A percentile compares a stretch with the other conserved stretches of the same genome.
These are phyloP conservation scores for Lasioglossum lativentre DNA, from an alignment of 2,888 invertebrate genomes.

Conservation along the genomic window DNA sequence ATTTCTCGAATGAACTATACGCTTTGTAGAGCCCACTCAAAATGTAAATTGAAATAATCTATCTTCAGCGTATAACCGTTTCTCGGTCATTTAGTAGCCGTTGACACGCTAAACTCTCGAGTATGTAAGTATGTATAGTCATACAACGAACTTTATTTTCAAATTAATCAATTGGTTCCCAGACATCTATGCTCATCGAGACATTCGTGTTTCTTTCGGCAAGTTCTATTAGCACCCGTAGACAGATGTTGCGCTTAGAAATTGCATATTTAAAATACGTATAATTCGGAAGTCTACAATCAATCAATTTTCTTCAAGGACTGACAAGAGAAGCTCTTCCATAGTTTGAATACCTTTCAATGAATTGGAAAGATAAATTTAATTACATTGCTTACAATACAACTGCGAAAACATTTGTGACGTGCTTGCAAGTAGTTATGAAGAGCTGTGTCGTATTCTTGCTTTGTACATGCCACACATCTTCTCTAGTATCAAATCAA, in stretches of 20 bases:
- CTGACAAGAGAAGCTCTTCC: background rate
- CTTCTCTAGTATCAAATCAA: background rate
- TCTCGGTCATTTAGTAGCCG: background rate
- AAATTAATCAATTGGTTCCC: background rate
- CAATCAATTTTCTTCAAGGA: background rate
- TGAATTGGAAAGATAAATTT: background rate
- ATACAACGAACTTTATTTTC: background rate
- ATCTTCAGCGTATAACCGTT: background rate
- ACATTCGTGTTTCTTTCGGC: background rate
- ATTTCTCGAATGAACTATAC: background rate
- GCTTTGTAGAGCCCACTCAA: background rate
- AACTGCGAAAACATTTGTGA: background rate
- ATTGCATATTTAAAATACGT: background rate
- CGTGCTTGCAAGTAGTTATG: background rate
- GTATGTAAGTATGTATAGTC: background rate
- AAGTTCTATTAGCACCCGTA: background rate
- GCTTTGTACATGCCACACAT: background rate
- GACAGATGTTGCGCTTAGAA: background rate
- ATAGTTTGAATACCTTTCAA: background rate
- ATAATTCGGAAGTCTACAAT: background rate
- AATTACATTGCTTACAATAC: background rate
- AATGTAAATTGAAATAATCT: constrained; percentile 9
- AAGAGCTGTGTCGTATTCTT: background rate
- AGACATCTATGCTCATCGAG: background rate
- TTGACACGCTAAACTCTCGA: constrained; percentile 2